Conservation (phyloP, 2,113 vertebrate genomes). For the Glareola pratincola region DNA sequence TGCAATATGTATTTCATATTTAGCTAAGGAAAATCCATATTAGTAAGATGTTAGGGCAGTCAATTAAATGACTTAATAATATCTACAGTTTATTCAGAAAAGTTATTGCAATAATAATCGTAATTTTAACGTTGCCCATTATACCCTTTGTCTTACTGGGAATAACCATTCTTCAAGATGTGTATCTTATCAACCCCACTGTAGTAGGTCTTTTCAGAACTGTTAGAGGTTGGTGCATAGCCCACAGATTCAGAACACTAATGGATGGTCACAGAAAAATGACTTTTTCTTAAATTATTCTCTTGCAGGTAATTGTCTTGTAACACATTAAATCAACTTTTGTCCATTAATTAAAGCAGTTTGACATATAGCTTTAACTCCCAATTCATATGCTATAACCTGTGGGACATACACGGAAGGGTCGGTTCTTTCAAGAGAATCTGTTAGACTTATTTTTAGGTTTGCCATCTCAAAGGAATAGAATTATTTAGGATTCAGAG, state of each 20-base stretch:
- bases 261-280: not conserved
- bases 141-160: not conserved
- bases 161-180: not conserved
- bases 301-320: not conserved
- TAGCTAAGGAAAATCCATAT: not conserved
- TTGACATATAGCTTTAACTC: not conserved
- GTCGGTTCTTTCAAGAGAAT: accelerated
- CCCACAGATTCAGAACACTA: not conserved
- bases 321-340: not conserved
- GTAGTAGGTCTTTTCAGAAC: not conserved
- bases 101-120: not conserved
- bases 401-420: not conserved
- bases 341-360: not conserved
- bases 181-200: not conserved
- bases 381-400: not conserved
- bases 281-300: not conserved
- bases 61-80: not conserved
- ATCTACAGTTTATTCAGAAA: not conserved
- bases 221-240: not conserved
- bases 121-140: not conserved
- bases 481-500: not conserved
- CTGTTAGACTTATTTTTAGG: not conserved
- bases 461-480: not conserved
- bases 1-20: not conserved
- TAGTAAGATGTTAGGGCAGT: not conserved